A percentile compares a stretch with the other conserved stretches of the same genome.
Conservation (phyloP, 2,113 vertebrate species). For the Brienomyrus brachyistius region DNA sequence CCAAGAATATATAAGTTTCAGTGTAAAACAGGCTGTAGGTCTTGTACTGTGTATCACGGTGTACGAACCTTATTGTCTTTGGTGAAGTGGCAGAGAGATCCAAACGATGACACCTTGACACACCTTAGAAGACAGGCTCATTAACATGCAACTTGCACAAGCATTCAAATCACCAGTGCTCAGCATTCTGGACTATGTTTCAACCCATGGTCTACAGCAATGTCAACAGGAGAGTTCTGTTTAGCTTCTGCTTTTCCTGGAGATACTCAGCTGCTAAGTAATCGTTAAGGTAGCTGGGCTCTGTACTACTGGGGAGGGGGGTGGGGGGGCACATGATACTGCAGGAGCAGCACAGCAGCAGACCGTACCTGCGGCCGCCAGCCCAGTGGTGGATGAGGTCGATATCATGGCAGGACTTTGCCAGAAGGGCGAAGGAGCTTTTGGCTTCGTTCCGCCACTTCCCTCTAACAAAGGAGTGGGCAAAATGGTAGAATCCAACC, state of each 20-base stretch:
- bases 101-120: conserved; percentile 73
- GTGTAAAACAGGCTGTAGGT: neutral
- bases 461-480: conserved; percentile 74
- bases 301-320: neutral
- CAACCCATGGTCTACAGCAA: neutral
- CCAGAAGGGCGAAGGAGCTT: conserved; percentile 69
- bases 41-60: neutral
- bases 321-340: neutral
- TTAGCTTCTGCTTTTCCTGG: neutral
- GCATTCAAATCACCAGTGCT: neutral
- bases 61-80: conserved; percentile 62
- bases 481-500: conserved; percentile 75
- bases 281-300: neutral
- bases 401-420: conserved; percentile 75
- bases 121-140: conserved; percentile 53
- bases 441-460: conserved; percentile 73
- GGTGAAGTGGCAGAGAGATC: conserved; percentile 67
- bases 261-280: neutral
- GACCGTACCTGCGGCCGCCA: conserved; percentile 59
- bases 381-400: conserved; percentile 74
- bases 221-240: no score
- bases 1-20: neutral
- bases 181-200: neutral
- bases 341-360: neutral
- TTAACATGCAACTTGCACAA: neutral